Evolutionary conservation across 2,888 invertebrate genomes (phyloP).

Genomic region (Cryptus armator): DNA sequence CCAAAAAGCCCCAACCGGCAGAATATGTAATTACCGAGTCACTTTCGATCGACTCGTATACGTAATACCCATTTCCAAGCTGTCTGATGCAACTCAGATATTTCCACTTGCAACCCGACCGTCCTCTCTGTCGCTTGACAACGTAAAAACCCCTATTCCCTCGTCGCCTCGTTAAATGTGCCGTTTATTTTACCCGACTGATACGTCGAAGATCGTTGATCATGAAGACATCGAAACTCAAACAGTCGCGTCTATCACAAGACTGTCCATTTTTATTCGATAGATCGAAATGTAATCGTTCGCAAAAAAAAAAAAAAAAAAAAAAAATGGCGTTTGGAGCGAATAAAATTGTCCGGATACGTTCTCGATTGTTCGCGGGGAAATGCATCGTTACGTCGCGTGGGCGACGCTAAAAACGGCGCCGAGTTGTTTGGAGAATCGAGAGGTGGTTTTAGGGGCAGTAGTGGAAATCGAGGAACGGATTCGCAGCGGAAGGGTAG

Average conservation of each 20-base stretch:
- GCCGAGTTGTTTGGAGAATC: slow-evolving; percentile 45
- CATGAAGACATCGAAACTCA: background rate
- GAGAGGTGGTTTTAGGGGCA: slow-evolving; percentile 12
- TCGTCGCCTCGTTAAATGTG: slow-evolving; percentile 14
- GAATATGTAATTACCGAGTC: background rate
- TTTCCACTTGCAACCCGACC: slow-evolving; percentile 36
- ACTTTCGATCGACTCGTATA: background rate
- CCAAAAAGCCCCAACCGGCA: background rate
- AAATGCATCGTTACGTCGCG: slow-evolving; percentile 37
- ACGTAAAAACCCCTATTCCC: slow-evolving; percentile 8
- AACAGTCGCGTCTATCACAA: background rate
- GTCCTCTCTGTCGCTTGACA: background rate
- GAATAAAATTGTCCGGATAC: background rate
- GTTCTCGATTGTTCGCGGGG: slow-evolving; percentile 23
- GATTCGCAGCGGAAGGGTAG: background rate
- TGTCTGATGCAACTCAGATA: slow-evolving; percentile 46
- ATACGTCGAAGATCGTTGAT: background rate
- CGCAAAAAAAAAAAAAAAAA: too few relatives aligned
- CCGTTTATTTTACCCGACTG: background rate
- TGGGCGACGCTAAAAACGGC: slow-evolving; percentile 35
- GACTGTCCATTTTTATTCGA: slow-evolving; percentile 4
- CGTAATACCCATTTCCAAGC: background rate
- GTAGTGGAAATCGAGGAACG: slow-evolving; percentile 30
- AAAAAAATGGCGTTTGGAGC: too few relatives aligned
- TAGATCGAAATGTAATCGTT: background rate